These are phyloP conservation scores for Mantis religiosa DNA, from an alignment of 2,888 invertebrate genomes.

Conservation along the genomic window DNA sequence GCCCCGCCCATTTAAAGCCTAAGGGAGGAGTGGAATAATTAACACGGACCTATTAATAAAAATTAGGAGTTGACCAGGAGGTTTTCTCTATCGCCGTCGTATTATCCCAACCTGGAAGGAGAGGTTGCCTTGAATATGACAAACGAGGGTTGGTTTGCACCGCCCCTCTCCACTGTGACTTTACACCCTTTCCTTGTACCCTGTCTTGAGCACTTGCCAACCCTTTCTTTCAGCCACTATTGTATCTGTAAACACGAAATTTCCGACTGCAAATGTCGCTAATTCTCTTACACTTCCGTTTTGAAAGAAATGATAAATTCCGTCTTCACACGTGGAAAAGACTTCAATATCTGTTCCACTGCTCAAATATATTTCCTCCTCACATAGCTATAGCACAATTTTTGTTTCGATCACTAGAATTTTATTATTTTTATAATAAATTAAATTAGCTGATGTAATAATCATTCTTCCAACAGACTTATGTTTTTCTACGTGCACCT, in stretches of 20 bases:
- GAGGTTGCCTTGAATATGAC: neutral
- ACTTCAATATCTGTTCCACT: too few species aligned
- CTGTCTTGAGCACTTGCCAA: conserved; percentile 9
- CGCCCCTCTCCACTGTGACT: neutral
- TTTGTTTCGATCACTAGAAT: too few species aligned
- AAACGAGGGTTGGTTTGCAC: neutral
- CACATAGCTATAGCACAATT: too few species aligned
- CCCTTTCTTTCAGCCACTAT: neutral
- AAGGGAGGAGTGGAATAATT: neutral
- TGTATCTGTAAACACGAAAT: neutral
- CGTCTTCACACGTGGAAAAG: neutral
- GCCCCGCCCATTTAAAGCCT: neutral
- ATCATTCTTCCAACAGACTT: too few species aligned
- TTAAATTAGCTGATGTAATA: too few species aligned
- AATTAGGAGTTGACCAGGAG: neutral
- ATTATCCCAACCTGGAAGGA: neutral
- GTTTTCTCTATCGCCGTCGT: neutral
- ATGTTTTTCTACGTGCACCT: too few species aligned
- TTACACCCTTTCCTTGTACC: conserved; percentile 16
- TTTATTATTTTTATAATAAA: too few species aligned
- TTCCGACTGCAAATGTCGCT: neutral
- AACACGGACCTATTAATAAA: conserved; percentile 1
- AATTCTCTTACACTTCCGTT: neutral
- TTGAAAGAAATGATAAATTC: neutral
- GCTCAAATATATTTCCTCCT: too few species aligned